Evolutionary conservation across 2,113 vertebrate species (phyloP).

Genomic region (Lichenostomus cassidix): DNA sequence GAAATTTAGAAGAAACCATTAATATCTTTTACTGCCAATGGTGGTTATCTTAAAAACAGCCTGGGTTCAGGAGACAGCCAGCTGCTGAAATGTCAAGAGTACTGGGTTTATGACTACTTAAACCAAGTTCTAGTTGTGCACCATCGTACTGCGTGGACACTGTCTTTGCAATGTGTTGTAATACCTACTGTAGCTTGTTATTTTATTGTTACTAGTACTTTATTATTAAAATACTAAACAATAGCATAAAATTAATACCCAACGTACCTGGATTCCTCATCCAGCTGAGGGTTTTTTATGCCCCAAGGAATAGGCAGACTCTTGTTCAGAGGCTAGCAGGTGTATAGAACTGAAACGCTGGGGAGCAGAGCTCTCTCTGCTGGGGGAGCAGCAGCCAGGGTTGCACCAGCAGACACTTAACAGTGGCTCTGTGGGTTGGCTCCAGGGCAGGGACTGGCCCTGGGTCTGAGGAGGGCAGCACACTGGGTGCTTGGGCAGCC

Average conservation of each 20-base stretch:
- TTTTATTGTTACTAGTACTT: no score
- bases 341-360: accelerated
- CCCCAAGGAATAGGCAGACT: not conserved
- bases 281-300: not conserved
- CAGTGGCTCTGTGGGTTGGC: not conserved
- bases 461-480: not conserved
- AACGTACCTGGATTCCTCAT: not conserved
- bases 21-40: not conserved
- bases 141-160: accelerated
- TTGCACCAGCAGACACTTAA: not conserved
- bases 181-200: not conserved
- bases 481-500: not conserved
- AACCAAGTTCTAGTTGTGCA: not conserved
- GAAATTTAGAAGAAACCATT: not conserved
- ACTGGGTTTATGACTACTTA: not conserved
- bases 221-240: not conserved
- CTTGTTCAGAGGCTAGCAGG: not conserved
- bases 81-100: not conserved
- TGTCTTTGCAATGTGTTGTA: not conserved
- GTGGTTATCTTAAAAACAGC: not conserved
- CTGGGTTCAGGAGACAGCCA: not conserved
- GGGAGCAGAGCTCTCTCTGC: not conserved
- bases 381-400: not conserved
- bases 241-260: not conserved
- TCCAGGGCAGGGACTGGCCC: not conserved